Percentiles rank a stretch among this genome's conserved stretches.
These are phyloP conservation scores for Microcebus murinus DNA, from an alignment of 2,113 vertebrate species.

Conservation along the genomic window DNA sequence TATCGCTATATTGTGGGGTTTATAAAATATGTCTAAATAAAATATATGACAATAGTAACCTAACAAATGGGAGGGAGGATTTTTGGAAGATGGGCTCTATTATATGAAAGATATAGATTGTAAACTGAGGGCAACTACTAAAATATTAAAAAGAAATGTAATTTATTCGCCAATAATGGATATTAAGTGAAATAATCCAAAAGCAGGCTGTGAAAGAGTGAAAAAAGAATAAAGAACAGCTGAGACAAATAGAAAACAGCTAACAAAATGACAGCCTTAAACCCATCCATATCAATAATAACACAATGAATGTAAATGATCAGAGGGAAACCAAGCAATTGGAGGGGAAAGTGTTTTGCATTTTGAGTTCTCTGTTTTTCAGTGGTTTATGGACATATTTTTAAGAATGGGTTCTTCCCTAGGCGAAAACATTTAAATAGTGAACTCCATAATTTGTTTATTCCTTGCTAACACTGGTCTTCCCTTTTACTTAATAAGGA, in stretches of 20 bases:
- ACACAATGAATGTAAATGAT: neutral
- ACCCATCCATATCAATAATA: neutral
- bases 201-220: neutral
- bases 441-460: neutral
- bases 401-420: neutral
- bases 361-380: neutral
- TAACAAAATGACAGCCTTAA: conserved; percentile 28
- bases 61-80: neutral
- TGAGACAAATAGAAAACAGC: neutral
- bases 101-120: neutral
- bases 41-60: neutral
- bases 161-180: neutral
- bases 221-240: neutral
- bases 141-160: neutral
- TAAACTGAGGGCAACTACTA: neutral
- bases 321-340: neutral
- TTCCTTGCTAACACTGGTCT: neutral
- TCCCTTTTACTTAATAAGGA: neutral
- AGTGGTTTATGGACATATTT: neutral
- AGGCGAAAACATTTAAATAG: neutral
- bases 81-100: neutral
- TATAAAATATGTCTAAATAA: neutral
- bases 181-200: neutral
- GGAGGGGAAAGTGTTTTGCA: neutral
- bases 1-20: neutral